Percentiles rank a stretch among this genome's conserved stretches.
These are phyloP conservation scores for Venturia canescens DNA, from an alignment of 1,140 invertebrate genomes.

Conservation along the genomic window DNA sequence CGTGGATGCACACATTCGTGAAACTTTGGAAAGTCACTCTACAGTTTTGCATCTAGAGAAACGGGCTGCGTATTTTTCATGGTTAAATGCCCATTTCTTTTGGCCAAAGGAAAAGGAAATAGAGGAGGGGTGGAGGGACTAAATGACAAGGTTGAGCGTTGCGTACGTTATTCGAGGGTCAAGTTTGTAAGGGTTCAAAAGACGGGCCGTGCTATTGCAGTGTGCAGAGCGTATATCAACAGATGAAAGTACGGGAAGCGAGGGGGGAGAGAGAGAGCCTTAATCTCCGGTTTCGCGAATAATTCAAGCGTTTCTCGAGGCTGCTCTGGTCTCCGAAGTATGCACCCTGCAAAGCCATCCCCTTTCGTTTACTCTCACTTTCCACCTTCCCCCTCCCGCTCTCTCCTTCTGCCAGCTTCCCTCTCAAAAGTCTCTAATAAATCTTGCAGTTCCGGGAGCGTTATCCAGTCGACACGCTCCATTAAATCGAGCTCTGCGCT, in stretches of 20 bases:
- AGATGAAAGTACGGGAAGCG: background rate
- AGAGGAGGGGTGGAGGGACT: background rate
- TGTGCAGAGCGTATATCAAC: background rate
- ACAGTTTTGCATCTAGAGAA: background rate
- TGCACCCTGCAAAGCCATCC: slow-evolving; percentile 16
- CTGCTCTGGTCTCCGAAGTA: background rate
- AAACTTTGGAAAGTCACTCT: too few species aligned
- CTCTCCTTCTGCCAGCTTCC: background rate
- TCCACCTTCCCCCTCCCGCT: too few species aligned
- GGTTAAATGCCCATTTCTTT: background rate
- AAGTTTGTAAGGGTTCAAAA: slow-evolving; percentile 28
- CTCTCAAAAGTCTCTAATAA: slow-evolving; percentile 52
- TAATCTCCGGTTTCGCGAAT: slow-evolving; percentile 48
- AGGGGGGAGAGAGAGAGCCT: background rate
- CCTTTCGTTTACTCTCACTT: background rate
- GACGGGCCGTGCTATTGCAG: background rate
- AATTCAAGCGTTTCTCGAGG: slow-evolving; percentile 49
- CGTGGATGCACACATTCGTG: too few species aligned
- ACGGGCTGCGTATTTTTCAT: background rate
- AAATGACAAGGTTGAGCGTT: slow-evolving; percentile 7
- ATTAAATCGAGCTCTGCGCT: slow-evolving; percentile 57
- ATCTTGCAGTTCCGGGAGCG: slow-evolving; percentile 53
- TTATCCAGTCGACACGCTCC: slow-evolving; percentile 60
- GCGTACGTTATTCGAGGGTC: background rate
- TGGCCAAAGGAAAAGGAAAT: background rate